Percentiles rank a stretch among this genome's conserved stretches.
Conservation (phyloP, 1,140 invertebrate species). For the Bombus superbus region DNA sequence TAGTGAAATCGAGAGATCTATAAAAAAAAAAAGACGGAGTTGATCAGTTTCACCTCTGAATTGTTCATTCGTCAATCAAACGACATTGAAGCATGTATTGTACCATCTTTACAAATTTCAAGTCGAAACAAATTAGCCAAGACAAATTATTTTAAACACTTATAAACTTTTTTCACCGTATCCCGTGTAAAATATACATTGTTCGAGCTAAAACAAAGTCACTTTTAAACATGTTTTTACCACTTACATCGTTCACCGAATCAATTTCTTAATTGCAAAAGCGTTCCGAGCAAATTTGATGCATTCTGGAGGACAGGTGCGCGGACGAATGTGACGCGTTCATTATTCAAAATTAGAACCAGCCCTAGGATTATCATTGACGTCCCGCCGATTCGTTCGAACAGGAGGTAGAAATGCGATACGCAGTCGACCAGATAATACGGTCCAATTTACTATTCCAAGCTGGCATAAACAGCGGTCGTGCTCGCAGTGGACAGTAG, state of each 20-base stretch:
- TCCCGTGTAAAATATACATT: too few species aligned
- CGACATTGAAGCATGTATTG: too few species aligned
- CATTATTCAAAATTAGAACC: slow-evolving; percentile 39
- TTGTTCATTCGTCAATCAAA: too few species aligned
- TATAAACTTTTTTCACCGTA: too few species aligned
- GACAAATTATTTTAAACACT: too few species aligned
- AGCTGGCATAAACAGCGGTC: slow-evolving; percentile 60
- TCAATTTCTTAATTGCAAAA: neutral
- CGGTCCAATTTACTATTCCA: slow-evolving; percentile 58
- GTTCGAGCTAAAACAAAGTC: neutral
- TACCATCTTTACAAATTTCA: too few species aligned
- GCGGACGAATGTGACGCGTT: slow-evolving; percentile 13
- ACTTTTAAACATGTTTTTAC: too few species aligned
- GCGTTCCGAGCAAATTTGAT: neutral
- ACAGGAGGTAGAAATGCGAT: slow-evolving; percentile 35
- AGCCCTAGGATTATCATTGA: slow-evolving; percentile 55
- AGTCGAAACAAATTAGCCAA: too few species aligned
- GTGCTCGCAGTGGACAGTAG: slow-evolving; percentile 15
- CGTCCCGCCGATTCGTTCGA: slow-evolving; percentile 37
- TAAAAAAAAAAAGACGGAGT: too few species aligned
- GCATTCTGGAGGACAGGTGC: neutral
- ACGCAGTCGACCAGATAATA: slow-evolving; percentile 55
- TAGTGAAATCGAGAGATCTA: too few species aligned
- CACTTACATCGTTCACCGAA: neutral
- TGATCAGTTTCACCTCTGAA: too few species aligned